Percentiles rank a stretch among this genome's conserved stretches.
phyloP scores from a whole-genome alignment of 2,113 vertebrate species.

The Campylorhamphus procurvoides region DNA sequence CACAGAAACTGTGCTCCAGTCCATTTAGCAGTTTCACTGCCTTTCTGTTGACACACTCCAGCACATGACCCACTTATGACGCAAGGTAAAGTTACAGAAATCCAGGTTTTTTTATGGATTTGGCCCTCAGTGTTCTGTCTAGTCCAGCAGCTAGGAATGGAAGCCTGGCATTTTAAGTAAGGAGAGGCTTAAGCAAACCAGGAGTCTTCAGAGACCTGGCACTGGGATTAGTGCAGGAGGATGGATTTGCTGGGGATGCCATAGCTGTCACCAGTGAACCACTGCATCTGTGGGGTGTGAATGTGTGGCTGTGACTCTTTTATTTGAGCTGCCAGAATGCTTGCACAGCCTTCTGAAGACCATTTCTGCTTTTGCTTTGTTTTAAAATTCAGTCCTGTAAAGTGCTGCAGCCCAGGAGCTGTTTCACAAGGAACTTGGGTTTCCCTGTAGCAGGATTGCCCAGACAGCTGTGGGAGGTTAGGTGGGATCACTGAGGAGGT shows the following conservation, averaged over 20 bases:
- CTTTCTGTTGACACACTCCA: neutral
- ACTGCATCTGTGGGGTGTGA: neutral
- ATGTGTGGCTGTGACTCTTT: rapidly evolving
- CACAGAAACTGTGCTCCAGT: neutral
- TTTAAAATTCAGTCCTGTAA: neutral
- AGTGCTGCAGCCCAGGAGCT: neutral
- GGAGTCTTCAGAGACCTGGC: neutral
- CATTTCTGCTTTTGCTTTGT: neutral
- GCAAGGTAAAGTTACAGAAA: neutral
- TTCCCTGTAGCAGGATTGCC: neutral
- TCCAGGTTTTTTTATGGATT: neutral
- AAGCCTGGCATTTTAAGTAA: neutral
- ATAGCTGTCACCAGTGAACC: neutral
- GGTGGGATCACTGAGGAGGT: neutral
- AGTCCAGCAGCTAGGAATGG: neutral
- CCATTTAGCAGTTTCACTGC: neutral
- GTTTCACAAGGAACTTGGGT: neutral
- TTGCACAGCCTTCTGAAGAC: neutral
- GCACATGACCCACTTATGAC: neutral
- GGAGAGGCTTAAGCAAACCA: neutral
- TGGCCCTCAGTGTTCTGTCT: neutral
- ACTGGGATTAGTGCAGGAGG: neutral
- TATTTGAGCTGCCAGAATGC: neutral
- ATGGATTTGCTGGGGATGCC: neutral
- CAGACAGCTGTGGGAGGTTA: neutral